Conservation (phyloP, 2,797 vertebrate genomes). For the Vultur gryphus region DNA sequence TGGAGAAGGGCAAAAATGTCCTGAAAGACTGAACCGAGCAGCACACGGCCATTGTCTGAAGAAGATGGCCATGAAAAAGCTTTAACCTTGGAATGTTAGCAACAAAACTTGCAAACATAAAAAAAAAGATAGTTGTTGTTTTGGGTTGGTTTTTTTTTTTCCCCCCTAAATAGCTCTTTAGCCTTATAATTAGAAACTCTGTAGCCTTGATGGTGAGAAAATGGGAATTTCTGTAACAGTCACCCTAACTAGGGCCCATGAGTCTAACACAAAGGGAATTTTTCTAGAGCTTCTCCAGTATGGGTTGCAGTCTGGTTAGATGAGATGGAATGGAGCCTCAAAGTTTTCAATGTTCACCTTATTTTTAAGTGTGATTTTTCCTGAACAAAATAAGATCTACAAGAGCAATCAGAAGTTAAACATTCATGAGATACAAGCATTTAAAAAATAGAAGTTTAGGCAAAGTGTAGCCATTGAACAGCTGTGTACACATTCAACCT, state of each 20-base stretch:
- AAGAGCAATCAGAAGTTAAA: not conserved
- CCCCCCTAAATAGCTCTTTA: not conserved
- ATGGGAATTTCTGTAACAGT: not conserved
- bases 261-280: not conserved
- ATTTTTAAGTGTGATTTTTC: not conserved
- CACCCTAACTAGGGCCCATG: not conserved
- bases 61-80: not conserved
- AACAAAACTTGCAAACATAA: not conserved
- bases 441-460: not conserved
- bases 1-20: not conserved
- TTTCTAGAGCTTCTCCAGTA: not conserved
- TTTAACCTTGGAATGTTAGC: not conserved
- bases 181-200: not conserved
- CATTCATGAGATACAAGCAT: not conserved
- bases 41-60: not conserved
- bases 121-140: not conserved
- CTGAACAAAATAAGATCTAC: not conserved
- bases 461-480: not conserved
- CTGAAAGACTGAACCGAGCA: not conserved
- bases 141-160: accelerated
- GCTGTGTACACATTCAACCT: not conserved
- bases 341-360: not conserved
- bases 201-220: not conserved
- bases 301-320: not conserved
- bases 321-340: not conserved